Evolutionary conservation across 2,888 invertebrate genomes (phyloP), one percentile per base, ranked within the genome.

Genomic region (Zaprionus obscuricornis): DNA sequence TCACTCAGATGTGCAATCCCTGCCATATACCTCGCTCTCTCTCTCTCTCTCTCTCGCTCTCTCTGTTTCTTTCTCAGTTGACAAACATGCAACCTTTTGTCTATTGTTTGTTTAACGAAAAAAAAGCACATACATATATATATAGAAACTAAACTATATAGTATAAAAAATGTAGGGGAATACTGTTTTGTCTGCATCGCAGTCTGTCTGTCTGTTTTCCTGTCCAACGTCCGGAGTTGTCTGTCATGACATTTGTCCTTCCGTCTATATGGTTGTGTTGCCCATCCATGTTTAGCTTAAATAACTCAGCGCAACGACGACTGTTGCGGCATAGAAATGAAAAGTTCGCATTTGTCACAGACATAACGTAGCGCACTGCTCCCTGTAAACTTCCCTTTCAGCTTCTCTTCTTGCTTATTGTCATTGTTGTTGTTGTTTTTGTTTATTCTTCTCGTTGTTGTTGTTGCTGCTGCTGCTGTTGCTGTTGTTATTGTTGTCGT

Each of bases 1-100:
- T 70, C 85, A 78, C 71, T 84, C 74, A 82, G 70, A 68, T 67
- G 74, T 74, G 71, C 67, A 72, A 56, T 57, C 59, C 66, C 51
- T 63, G 63, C n/a, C n/a, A 16, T 29, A 2, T n/a, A n/a, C n/a
- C 29, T 26, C 13, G 3, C 16, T n/a, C 10, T 10, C 14, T 7
- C 13, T 13, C 27, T 29, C 8, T 3, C n/a, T n/a, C n/a, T n/a
- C n/a, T n/a, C n/a, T n/a, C n/a, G n/a, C n/a, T n/a, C n/a, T n/a
- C n/a, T n/a, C n/a, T n/a, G n/a, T n/a, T n/a, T n/a, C n/a, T n/a
- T n/a, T n/a, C n/a, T n/a, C n/a, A n/a, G n/a, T n/a, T n/a, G n/a
- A 6, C 20, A 10, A n/a, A 34, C 20, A 8, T 34, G 31, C 31
- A 10, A n/a, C 10, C 11, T 31, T 46, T 31, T 18, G 13, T 46